phyloP scores from a whole-genome alignment of 2,797 vertebrate species.

The Capromys pilorides region DNA sequence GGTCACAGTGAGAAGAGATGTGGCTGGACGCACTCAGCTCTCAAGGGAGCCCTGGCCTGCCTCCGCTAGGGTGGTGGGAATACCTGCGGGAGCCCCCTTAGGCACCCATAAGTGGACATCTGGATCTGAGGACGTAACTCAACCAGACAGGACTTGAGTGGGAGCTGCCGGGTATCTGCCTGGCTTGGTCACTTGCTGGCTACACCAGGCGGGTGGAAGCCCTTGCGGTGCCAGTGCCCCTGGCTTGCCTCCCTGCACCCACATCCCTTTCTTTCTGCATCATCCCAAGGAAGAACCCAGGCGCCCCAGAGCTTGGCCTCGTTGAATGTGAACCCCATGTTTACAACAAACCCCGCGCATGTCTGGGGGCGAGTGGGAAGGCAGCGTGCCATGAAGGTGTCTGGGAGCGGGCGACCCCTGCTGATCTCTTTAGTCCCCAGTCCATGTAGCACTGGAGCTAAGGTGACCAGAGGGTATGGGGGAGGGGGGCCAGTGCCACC shows the following conservation, averaged over 20 bases:
- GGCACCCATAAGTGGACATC: neutral
- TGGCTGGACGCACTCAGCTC: neutral
- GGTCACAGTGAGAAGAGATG: too few relatives aligned
- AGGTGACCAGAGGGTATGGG: neutral
- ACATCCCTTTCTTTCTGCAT: neutral
- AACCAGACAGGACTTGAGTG: fast-evolving
- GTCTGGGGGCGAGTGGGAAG: too few relatives aligned
- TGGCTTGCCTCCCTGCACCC: too few relatives aligned
- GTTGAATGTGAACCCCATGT: neutral
- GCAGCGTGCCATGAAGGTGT: neutral
- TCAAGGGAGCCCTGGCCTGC: neutral
- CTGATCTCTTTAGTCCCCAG: neutral
- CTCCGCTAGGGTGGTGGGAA: neutral
- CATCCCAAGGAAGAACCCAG: neutral
- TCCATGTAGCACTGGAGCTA: neutral
- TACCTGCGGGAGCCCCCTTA: neutral
- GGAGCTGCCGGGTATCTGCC: neutral
- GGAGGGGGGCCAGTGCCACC: neutral
- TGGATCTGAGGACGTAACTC: neutral
- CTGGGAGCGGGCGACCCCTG: neutral
- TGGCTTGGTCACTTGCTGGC: neutral
- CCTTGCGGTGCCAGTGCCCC: too few relatives aligned
- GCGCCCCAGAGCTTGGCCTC: neutral
- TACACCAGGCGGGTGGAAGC: too few relatives aligned
- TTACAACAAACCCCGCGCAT: too few relatives aligned